Base-by-base conservation (phyloP, 1,140 invertebrate species). In the Drosophila leontia region DNA sequence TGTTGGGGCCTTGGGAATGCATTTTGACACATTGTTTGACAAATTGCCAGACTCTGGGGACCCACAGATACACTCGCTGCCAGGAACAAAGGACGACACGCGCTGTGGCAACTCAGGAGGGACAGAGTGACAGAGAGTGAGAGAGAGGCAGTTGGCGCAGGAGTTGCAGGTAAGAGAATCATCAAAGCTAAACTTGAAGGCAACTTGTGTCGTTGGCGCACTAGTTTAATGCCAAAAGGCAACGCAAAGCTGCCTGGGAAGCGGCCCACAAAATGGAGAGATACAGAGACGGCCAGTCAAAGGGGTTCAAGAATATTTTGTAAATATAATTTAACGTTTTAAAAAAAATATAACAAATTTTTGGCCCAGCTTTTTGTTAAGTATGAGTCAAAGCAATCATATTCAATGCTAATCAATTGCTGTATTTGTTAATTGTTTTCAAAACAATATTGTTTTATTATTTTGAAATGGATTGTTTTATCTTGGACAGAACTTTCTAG, bases 21-120 rank as follows among this genome's bases (percentile, higher is more conserved):
- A 86, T 80, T 88, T 74, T 91, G 86, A 86, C 86, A 90, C 86
- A 91, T 90, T 90, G 86, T 90, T 90, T 90, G 86, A 90, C 86
- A 90, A 90, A 90, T 91, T 90, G 82, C 79, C 71, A 77, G 79
- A 74, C 76, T 61, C 71, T 41, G 44, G 75, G 62, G 64, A 75
- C 64, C 62, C 53, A 48, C 48, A 79, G 57, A 60, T 48, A 63
- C 63, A 62, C 63, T 45, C 19, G 61, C 74, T 59, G 72, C 32
- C 56, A 60, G 53, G 37, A 55, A 70, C 67, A 77, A 80, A 69
- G 56, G 47, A 75, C 70, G 34, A 61, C 59, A 58, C 37, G 19
- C 9, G 26, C 1, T 23, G 37, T 26, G 47, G 47, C 23, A 48
- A 29, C 23, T 4, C 47, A 48, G 23, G 3, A 35, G 50, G 12